Evolutionary conservation across 53 echinoderm and acorn worm species (phyloP).

Genomic region (Mesocentrotus franciscanus): DNA sequence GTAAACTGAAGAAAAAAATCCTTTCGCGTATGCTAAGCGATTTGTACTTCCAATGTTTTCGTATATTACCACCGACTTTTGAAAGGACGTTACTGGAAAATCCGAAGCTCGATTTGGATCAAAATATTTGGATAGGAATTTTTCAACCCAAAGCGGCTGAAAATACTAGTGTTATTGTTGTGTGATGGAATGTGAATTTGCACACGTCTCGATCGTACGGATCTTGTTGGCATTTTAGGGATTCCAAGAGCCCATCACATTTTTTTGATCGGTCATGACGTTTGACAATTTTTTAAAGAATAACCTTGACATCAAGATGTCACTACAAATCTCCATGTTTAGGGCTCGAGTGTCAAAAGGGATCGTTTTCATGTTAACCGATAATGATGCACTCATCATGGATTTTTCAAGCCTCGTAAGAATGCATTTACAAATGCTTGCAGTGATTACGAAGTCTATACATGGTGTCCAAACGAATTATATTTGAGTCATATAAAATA

Average conservation of each 20-base stretch:
- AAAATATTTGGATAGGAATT: constrained; percentile 61
- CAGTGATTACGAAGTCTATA: no score
- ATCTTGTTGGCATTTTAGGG: not conserved
- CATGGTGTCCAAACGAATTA: no score
- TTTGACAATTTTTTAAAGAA: not conserved
- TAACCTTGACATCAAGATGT: not conserved
- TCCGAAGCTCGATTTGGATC: constrained; percentile 3
- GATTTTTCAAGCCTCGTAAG: no score
- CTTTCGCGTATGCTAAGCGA: not conserved
- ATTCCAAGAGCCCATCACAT: not conserved
- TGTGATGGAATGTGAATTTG: constrained; percentile 56
- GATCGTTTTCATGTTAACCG: no score
- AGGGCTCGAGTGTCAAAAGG: no score
- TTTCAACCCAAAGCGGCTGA: constrained; percentile 22
- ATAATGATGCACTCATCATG: no score
- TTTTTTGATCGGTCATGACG: not conserved
- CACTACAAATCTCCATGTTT: no score
- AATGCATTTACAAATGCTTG: no score
- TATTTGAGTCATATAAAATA: no score
- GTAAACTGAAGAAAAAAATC: not conserved
- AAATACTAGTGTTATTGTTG: constrained; percentile 48
- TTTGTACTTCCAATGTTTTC: constrained; percentile 46
- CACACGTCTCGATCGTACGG: not conserved
- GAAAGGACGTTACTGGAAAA: not conserved
- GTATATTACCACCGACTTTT: constrained; percentile 2